Conservation (phyloP, 2,113 vertebrate genomes). For the Hemicordylus capensis region DNA sequence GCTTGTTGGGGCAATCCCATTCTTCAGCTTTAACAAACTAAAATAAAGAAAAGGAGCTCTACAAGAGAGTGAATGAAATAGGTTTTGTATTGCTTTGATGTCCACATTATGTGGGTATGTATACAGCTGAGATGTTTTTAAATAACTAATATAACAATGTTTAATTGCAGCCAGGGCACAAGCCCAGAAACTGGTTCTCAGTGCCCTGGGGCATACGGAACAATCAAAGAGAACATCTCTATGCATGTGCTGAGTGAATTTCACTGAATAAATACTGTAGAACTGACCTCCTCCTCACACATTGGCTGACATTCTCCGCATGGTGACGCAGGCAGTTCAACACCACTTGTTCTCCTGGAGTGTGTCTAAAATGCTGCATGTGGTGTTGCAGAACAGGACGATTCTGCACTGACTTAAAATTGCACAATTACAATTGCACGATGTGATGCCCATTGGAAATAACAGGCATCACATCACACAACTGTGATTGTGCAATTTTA, state of each 20-base stretch:
- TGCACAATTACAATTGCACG: too few species aligned
- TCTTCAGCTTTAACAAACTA: not conserved
- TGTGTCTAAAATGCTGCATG: too few species aligned
- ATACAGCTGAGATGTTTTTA: not conserved
- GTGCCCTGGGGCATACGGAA: not conserved
- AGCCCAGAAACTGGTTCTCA: not conserved
- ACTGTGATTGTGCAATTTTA: too few species aligned
- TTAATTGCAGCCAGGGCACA: not conserved
- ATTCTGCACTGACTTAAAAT: too few species aligned
- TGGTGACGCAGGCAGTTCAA: too few species aligned
- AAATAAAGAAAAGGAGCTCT: not conserved
- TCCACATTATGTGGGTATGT: not conserved
- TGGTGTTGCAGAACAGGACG: too few species aligned
- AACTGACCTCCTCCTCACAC: slow-evolving; percentile 26
- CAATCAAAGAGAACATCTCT: not conserved
- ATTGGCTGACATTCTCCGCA: too few species aligned
- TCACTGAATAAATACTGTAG: slow-evolving; percentile 41
- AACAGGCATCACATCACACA: too few species aligned
- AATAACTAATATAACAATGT: not conserved
- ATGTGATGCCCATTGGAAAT: too few species aligned
- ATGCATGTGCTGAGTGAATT: too few species aligned
- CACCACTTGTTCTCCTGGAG: too few species aligned
- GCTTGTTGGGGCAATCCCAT: too few species aligned
- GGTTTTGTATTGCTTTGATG: not conserved
- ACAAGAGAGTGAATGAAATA: not conserved